Base-by-base conservation (phyloP, 2,888 invertebrate genomes). In the Ornithoptera priamus region DNA sequence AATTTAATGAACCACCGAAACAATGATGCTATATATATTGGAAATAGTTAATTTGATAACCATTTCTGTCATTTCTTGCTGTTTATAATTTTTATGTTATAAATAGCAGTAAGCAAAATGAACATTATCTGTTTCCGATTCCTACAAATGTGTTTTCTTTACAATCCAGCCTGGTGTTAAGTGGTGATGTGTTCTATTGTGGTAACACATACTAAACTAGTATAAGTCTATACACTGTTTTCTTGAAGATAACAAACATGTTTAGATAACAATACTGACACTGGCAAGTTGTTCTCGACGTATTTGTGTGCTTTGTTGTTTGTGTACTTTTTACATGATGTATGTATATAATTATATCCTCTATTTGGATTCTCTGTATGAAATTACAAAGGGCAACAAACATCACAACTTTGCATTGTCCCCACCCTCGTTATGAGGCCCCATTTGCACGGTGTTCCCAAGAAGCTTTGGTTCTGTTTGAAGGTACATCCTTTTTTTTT, bases 391-490 rank as follows among this genome's bases (percentile, higher is more conserved):
- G 75, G 81, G 87, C 90, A 90, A 83, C 90, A 89, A 83, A 86
- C 89, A 87, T 81, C 87, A 89, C 87, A 76, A 72, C 70, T 73
- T 84, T 81, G 76, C 80, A 80, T 81, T 79, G 80, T 85, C 89
- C 90, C 90, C 89, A 84, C 86, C 90, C 88, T 88, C 74, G 66
- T 75, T 74, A 75, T 71, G 89, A 88, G 90, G 90, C 84, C 88
- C 91, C 92, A 92, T 92, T 92, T 92, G 92, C 92, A 92, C 90
- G 83, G 80, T 83, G 81, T 81, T 82, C 81, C 81, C 79, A 78
- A 80, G 77, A 81, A 79, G 83, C 83, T 81, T 80, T 73, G 76
- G 61, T 64, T 64, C 81, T 81, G 81, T 80, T 83, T 80, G 77
- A 78, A 77, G 73, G 78, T 84, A 79, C 77, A 75, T 77, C 30